phyloP scores from a whole-genome alignment of 2,888 invertebrate species.

The Plebejus argus region DNA sequence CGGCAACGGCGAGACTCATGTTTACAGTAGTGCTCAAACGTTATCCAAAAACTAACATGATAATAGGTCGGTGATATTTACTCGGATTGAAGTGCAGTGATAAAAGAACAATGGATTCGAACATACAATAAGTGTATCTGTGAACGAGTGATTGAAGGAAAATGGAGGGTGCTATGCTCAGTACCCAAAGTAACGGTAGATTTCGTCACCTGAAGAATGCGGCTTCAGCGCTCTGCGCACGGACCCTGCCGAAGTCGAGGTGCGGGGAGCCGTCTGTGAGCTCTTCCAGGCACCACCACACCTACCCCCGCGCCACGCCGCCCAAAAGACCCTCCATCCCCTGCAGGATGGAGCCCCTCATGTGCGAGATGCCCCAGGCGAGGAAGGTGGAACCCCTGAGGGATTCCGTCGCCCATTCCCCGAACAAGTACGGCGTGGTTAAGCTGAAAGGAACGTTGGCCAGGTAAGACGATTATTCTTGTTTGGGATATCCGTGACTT shows the following conservation, averaged over 20 bases:
- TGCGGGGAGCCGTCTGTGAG: constrained; percentile 59
- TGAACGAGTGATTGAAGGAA: constrained; percentile 42
- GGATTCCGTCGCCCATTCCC: constrained; percentile 49
- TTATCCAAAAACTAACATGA: constrained; percentile 35
- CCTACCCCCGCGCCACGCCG: constrained; percentile 67
- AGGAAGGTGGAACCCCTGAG: constrained; percentile 52
- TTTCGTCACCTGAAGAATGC: constrained; percentile 75
- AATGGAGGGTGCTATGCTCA: constrained; percentile 79
- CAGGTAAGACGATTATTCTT: constrained; percentile 55
- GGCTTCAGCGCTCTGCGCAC: constrained; percentile 70
- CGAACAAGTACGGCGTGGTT: constrained; percentile 55
- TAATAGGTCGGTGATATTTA: constrained; percentile 36
- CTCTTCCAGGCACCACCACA: constrained; percentile 68
- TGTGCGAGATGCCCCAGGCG: constrained; percentile 52
- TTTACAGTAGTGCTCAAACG: background rate
- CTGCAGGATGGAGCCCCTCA: constrained; percentile 65
- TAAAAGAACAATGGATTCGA: constrained; percentile 57
- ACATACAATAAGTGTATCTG: constrained; percentile 57
- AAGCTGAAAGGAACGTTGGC: constrained; percentile 68
- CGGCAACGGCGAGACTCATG: background rate
- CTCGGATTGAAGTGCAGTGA: constrained; percentile 32
- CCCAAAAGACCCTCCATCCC: constrained; percentile 65
- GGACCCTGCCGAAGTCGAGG: constrained; percentile 74
- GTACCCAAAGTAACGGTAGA: constrained; percentile 72
- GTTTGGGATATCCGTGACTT: constrained; percentile 8